Conservation (phyloP, 2,797 vertebrate genomes). For the Telmatherina bonti region DNA sequence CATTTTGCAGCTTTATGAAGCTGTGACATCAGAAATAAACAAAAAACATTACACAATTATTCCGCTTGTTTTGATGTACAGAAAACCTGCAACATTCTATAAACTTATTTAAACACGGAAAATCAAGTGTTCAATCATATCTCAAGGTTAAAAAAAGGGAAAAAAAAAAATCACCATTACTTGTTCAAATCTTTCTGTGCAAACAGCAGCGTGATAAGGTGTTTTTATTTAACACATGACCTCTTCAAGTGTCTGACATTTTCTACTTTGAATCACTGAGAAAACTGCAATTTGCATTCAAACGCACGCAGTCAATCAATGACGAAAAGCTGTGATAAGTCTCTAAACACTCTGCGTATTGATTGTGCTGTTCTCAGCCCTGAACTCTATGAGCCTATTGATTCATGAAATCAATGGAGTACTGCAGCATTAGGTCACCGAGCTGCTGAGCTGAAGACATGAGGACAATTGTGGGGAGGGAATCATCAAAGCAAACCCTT, state of each 20-base stretch:
- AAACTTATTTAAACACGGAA: too few species aligned
- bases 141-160: background rate
- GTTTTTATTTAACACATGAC: background rate
- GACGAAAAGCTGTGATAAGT: background rate
- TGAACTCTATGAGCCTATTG: constrained; percentile 30
- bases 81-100: too few species aligned
- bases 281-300: constrained; percentile 5
- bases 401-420: constrained; percentile 30
- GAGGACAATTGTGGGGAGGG: background rate
- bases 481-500: background rate
- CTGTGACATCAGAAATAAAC: too few species aligned
- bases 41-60: too few species aligned
- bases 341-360: constrained; percentile 2
- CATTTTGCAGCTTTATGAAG: background rate
- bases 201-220: background rate
- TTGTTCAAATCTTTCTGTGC: background rate
- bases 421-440: background rate
- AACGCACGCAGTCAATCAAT: constrained; percentile 13
- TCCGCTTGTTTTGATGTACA: too few species aligned
- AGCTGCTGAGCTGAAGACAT: constrained; percentile 2
- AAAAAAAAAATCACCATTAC: background rate
- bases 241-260: background rate
- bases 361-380: constrained; percentile 12
- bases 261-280: background rate
- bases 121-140: too few species aligned